Base-by-base conservation (phyloP, 2,113 vertebrate species). In the Ophthalmolycus amberensis region DNA sequence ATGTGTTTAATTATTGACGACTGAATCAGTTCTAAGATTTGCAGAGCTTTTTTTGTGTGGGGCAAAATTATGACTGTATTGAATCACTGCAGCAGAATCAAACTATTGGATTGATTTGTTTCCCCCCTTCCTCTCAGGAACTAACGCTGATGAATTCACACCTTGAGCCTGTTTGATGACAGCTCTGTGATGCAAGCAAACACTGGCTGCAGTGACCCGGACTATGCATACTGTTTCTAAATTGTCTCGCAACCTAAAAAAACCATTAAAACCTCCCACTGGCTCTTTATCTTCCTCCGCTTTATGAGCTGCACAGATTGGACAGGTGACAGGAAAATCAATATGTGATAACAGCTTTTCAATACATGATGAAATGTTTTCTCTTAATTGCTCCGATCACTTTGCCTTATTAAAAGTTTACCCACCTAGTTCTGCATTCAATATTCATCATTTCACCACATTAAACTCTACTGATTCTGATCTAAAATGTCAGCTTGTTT, bases 291-390 rank as follows among this genome's bases (percentile, higher is more conserved):
- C 86, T 80, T 22, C 77, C 58, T 75, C 86, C 67, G 14, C 77
- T 85, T 83, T 84, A 87, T 78, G 72, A 64, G 46, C 71, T 50
- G 38, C 32, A 22, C 70, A 37, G 66, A 79, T 79, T 76, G 34
- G 77, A 68, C 70, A 7, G 38, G 46, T 15, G 37, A 52, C 69
- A 78, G 52, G 16, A 58, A 37, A 84, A 90, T 91, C 86, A 54
- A 91, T 89, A 81, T 32, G 22, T 25, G 65, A 48, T 79, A 89
- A 73, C 73, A 83, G 72, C 88, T 63, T 59, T 40, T 82, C 85
- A 73, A 40, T 71, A 46, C 77, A 60, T 38, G 34, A 77, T 80
- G 18, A 68, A 65, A 79, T 18, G 27, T 42, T 63, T 78, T 22
- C 37, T 71, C 64, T 44, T 78, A 80, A 90, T 73, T 77, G 76